phyloP scores from a whole-genome alignment of 2,797 vertebrate genomes.

The Squalus acanthias region DNA sequence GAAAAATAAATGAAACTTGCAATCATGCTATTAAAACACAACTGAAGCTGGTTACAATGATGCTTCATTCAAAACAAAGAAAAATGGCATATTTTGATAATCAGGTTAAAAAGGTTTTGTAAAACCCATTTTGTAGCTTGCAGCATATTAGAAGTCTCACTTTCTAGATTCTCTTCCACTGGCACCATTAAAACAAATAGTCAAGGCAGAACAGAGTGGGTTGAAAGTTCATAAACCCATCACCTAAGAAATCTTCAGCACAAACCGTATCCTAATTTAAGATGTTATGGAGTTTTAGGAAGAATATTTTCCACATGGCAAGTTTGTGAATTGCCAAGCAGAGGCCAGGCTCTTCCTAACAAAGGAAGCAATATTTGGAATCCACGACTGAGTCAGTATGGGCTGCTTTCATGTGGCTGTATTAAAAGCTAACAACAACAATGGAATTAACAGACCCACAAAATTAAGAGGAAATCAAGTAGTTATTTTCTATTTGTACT shows the following conservation, averaged over 20 bases:
- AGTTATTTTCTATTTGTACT: background rate
- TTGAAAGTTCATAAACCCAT: background rate
- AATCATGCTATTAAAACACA: background rate
- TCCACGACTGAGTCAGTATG: background rate
- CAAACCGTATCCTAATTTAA: background rate
- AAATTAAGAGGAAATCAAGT: background rate
- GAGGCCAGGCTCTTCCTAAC: background rate
- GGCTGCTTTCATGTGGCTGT: background rate
- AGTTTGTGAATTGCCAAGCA: background rate
- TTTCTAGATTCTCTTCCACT: background rate
- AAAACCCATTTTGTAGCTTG: background rate
- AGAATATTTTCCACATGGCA: background rate
- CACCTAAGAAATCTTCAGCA: background rate
- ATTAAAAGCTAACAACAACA: background rate
- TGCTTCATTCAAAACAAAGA: background rate
- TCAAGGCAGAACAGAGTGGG: background rate
- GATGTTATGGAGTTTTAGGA: background rate
- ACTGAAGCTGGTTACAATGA: background rate
- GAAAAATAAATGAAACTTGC: background rate
- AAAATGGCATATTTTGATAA: background rate
- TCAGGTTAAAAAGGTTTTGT: background rate
- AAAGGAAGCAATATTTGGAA: conserved; percentile 3
- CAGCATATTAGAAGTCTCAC: background rate
- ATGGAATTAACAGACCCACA: background rate
- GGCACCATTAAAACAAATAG: background rate